Base-by-base conservation (phyloP, 1,140 invertebrate species). In the Araneus ventricosus region DNA sequence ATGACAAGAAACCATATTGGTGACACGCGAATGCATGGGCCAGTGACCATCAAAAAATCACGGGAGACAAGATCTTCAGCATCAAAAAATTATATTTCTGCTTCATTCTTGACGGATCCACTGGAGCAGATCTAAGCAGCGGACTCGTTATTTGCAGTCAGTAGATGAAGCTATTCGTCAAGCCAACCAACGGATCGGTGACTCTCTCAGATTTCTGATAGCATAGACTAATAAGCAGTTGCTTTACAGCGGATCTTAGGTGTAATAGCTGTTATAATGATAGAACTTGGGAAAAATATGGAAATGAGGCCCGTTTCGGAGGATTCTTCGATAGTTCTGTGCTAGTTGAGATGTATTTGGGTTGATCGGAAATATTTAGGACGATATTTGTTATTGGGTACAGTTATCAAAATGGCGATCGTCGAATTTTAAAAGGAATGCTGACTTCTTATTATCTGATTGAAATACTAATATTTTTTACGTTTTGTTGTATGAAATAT, bases 221-320 rank as follows among this genome's bases (percentile, higher is more conserved):
- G n/a, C 27, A 14, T 67, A 10, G 63, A 67, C 63, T 67, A 67
- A 67, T 67, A 67, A 67, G 27, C 27, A 5, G 63, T 67, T n/a
- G 2, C 45, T 52, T 52, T 52, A 52, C 17, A 14, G 10, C 8
- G 63, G n/a, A 67, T 67, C 63, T 30, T 67, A 67, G 22, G 14
- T n/a, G n/a, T 67, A 67, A 67, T 67, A 27, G 24, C 63, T 67
- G 63, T 67, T 67, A 27, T 67, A 67, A 67, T 67, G 63, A 67
- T 67, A n/a, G n/a, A 67, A 30, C 63, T n/a, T 67, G 63, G 63
- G 45, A 52, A 67, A 63, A 67, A 67, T 67, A 67, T 67, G 63
- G 63, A 67, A 67, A 67, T 67, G 63, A 67, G 63, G 27, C 63
- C 63, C 63, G 63, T 27, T 67, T 67, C 63, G 27, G 27, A 67